A percentile compares a stretch with the other conserved stretches of the same genome.
Evolutionary conservation across 2,888 invertebrate genomes (phyloP).

Genomic region (Drosophila koepferae): DNA sequence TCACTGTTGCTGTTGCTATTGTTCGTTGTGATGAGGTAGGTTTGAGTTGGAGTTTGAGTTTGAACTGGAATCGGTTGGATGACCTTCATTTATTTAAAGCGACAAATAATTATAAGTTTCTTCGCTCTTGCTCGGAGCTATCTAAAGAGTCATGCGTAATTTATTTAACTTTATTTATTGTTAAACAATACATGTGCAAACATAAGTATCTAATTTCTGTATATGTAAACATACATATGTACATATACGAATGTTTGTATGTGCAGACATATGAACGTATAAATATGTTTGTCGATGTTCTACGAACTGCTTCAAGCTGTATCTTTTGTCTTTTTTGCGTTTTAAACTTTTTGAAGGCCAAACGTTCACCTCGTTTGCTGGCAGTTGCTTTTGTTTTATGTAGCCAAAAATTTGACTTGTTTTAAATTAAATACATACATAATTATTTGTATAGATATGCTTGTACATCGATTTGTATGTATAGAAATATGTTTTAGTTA

Average conservation of each 20-base stretch:
- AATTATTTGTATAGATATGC: too few relatives aligned
- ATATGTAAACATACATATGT: neutral
- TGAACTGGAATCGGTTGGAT: slow-evolving; percentile 7
- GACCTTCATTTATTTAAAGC: slow-evolving; percentile 19
- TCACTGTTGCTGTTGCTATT: slow-evolving; percentile 5
- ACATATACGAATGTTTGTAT: too few relatives aligned
- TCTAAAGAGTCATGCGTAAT: slow-evolving; percentile 37
- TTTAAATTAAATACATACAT: neutral
- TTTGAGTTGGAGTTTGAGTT: slow-evolving; percentile 30
- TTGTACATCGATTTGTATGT: neutral
- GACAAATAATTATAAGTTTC: slow-evolving; percentile 19
- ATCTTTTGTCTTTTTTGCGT: slow-evolving; percentile 49
- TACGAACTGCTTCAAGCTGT: slow-evolving; percentile 21
- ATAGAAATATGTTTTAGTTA: neutral
- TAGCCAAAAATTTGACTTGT: slow-evolving; percentile 3
- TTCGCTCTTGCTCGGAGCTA: slow-evolving; percentile 3
- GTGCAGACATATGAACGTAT: neutral
- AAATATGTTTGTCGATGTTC: slow-evolving; percentile 28
- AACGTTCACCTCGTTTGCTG: slow-evolving; percentile 56
- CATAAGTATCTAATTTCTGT: slow-evolving; percentile 7
- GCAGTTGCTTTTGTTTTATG: slow-evolving; percentile 32
- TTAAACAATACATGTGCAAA: slow-evolving; percentile 22
- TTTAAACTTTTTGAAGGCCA: slow-evolving; percentile 75
- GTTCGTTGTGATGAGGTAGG: slow-evolving; percentile 13
- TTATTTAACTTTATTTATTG: slow-evolving; percentile 48